Conservation (phyloP, 2,888 invertebrate genomes). For the Thyatira batis region DNA sequence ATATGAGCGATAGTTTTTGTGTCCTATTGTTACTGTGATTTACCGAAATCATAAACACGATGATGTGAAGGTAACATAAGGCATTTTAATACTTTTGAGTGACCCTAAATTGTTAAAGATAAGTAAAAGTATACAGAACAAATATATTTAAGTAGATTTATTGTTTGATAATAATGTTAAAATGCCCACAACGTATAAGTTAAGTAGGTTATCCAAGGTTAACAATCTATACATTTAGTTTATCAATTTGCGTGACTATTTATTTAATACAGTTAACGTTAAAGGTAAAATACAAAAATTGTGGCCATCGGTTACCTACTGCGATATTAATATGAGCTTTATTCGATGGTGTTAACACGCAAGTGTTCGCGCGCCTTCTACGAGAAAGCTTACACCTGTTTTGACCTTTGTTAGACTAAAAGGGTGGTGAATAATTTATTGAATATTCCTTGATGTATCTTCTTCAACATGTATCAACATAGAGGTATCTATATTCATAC, state of each 20-base stretch:
- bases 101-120: neutral
- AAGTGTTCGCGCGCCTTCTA: conserved; percentile 16
- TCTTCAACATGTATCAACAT: too few relatives aligned
- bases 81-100: neutral
- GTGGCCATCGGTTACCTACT: conserved; percentile 4
- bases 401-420: conserved; percentile 13
- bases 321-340: conserved; percentile 25
- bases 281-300: conserved; percentile 22
- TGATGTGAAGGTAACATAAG: neutral
- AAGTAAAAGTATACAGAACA: neutral
- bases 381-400: conserved; percentile 17
- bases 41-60: neutral
- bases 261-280: conserved; percentile 22
- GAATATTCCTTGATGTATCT: neutral
- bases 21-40: neutral
- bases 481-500: too few relatives aligned
- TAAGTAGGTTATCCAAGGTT: conserved; percentile 12
- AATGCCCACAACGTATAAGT: neutral
- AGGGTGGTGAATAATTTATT: conserved; percentile 6
- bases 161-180: neutral
- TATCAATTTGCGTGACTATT: conserved; percentile 38
- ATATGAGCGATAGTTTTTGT: conserved; percentile 8
- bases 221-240: conserved; percentile 11
- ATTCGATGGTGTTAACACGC: conserved; percentile 35
- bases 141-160: neutral